These are phyloP conservation scores for Anarrhichthys ocellatus DNA, from an alignment of 2,113 vertebrate species.

Conservation along the genomic window DNA sequence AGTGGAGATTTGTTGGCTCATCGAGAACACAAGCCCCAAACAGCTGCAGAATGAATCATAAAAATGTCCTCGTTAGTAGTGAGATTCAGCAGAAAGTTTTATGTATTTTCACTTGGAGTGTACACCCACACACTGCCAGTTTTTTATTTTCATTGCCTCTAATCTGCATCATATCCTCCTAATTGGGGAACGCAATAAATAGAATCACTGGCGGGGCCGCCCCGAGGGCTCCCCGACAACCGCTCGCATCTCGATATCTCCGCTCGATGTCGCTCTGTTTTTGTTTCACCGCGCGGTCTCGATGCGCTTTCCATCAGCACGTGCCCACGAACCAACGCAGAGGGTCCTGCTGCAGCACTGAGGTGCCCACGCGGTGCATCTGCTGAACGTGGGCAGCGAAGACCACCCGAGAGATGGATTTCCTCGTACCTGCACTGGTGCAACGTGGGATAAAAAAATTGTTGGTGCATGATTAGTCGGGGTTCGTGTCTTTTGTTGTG, in stretches of 20 bases:
- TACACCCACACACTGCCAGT: slow-evolving; percentile 21
- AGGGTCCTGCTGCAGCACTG: slow-evolving; percentile 23
- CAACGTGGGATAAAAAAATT: not conserved
- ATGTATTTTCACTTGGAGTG: not conserved
- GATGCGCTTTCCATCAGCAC: slow-evolving; percentile 57
- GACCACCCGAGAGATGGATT: slow-evolving; percentile 13
- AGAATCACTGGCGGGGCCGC: no score
- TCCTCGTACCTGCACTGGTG: slow-evolving; percentile 15
- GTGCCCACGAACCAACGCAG: slow-evolving; percentile 16
- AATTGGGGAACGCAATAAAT: no score
- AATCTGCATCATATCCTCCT: no score
- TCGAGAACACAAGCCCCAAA: no score
- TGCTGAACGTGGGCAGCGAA: slow-evolving; percentile 12
- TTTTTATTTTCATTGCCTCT: slow-evolving; percentile 14
- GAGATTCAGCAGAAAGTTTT: not conserved
- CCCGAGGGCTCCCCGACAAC: slow-evolving; percentile 40
- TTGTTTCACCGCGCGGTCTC: slow-evolving; percentile 59
- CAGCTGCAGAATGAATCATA: not conserved
- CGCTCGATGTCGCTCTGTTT: slow-evolving; percentile 51
- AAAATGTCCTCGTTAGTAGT: not conserved
- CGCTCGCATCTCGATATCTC: slow-evolving; percentile 62
- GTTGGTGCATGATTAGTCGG: not conserved
- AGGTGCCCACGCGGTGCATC: slow-evolving; percentile 50
- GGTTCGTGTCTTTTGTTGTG: slow-evolving; percentile 25
- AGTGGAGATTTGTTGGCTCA: no score